Base-by-base conservation (phyloP, 2,113 vertebrate species). In the Phyllopteryx taeniolatus region DNA sequence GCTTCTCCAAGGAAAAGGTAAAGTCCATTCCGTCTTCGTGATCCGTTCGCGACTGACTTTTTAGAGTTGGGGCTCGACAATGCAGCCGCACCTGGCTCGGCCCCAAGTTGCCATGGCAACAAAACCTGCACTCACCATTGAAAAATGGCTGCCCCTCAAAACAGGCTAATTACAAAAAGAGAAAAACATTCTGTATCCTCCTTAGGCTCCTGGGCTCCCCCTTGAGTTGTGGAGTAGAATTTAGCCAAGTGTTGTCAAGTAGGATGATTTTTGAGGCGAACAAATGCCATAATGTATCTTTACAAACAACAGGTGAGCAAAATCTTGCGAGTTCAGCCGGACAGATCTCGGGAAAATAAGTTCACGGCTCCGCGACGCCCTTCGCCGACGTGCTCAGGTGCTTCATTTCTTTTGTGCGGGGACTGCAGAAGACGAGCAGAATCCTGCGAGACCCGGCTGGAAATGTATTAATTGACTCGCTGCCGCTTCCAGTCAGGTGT, bases 381-480 rank as follows among this genome's bases (percentile, higher is more conserved):
- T 77, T 74, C 71, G 27, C 59, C 67, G 61, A 20, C 59, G 33
- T 39, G 69, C 77, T 79, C 79, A 78, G 86, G 77, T 79, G 77
- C 79, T 75, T 79, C 70, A 82, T 81, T 77, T 85, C 80, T 87
- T 87, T 87, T 85, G 73, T 57, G 74, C 12, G 53, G 46, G 79
- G 72, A 65, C 73, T 54, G 53, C 31, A 59, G 79, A 79, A 76
- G 69, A 64, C 33, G 71, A 76, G 68, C 70, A 10, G 46, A 51
- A 71, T 78, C 84, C 82, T 83, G 49, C 1, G 76, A 81, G 47
- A 33, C 54, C 79, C 86, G 77, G 67, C 74, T 83, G 67, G 44
- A 78, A 79, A 85, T 63, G 60, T 72, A 83, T 81, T 83, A 87
- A 89, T 84, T 86, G 78, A 79, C 81, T 86, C 78, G 81, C 79